Evolutionary conservation across 2,797 vertebrate genomes (phyloP).

Genomic region (Aldrovandia affinis): DNA sequence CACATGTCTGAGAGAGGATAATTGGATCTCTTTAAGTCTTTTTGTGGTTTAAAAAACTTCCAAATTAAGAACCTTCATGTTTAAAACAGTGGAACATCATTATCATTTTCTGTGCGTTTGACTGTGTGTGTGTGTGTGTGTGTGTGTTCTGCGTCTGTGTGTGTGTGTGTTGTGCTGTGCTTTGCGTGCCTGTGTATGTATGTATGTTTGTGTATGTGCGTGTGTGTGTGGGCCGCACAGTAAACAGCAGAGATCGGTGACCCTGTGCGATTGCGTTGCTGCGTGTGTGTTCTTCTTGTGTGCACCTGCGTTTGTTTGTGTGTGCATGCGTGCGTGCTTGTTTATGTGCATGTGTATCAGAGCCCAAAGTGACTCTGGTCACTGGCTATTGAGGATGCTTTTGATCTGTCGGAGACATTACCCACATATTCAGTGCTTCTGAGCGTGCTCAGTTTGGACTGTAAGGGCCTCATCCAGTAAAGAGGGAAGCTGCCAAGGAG

Average conservation of each 20-base stretch:
- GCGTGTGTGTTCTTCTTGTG: neutral
- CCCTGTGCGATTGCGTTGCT: neutral
- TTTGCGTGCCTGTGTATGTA: neutral
- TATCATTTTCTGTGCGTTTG: conserved; percentile 43
- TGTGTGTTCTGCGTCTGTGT: conserved; percentile 25
- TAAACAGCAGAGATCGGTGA: no score
- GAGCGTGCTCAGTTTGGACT: neutral
- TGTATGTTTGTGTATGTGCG: neutral
- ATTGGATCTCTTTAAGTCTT: conserved; percentile 44
- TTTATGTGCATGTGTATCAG: neutral
- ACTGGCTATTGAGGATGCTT: neutral
- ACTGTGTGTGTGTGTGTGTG: conserved; percentile 26
- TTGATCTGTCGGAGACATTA: neutral
- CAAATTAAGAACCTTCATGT: conserved; percentile 52
- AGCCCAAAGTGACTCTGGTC: neutral
- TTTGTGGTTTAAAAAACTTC: conserved; percentile 49
- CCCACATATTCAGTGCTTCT: neutral
- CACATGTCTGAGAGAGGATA: no score
- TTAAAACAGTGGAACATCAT: conserved; percentile 46
- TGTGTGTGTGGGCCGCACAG: no score
- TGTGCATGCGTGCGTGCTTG: neutral
- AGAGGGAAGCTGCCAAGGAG: conserved; percentile 16
- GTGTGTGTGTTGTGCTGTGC: neutral
- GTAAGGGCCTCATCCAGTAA: neutral
- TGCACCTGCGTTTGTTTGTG: neutral